phyloP scores from a whole-genome alignment of 92 coral and sea anemone genomes.

The Bergia sp. region DNA sequence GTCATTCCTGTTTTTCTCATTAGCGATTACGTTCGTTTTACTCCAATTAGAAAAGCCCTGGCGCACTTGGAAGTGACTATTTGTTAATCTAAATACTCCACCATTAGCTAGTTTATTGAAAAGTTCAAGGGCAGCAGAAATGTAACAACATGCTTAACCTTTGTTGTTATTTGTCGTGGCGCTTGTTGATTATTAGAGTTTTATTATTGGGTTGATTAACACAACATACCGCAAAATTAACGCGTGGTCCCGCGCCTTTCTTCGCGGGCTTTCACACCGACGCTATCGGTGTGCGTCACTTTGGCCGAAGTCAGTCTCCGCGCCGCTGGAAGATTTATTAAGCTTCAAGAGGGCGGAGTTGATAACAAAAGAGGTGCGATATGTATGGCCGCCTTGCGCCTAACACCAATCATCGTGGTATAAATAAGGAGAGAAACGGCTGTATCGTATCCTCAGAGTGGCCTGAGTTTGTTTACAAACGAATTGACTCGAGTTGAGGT shows the following conservation, averaged over 20 bases:
- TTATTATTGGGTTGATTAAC: constrained; percentile 11
- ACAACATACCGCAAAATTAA: constrained; percentile 1
- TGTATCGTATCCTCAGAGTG: not conserved
- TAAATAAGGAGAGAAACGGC: not conserved
- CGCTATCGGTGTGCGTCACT: not conserved
- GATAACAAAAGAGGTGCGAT: constrained; percentile 16
- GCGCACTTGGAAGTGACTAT: not conserved
- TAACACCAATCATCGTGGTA: not conserved
- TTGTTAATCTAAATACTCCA: constrained; percentile 1
- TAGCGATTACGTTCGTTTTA: not conserved
- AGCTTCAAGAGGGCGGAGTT: constrained; percentile 14
- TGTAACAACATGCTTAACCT: constrained; percentile 6
- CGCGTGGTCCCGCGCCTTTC: constrained; percentile 1
- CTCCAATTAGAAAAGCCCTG: not conserved
- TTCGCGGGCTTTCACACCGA: constrained; percentile 1
- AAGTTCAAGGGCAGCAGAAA: not conserved
- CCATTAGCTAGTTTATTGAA: not conserved
- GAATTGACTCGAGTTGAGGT: not conserved
- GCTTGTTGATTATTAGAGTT: not conserved
- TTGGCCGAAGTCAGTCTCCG: constrained; percentile 16
- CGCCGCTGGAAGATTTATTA: constrained; percentile 2
- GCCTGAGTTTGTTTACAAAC: not conserved
- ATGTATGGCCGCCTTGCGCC: not conserved
- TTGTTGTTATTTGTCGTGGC: not conserved
- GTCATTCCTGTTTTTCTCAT: constrained; percentile 13